phyloP scores from a whole-genome alignment of 2,888 invertebrate species.

The Heliconius ismenius region DNA sequence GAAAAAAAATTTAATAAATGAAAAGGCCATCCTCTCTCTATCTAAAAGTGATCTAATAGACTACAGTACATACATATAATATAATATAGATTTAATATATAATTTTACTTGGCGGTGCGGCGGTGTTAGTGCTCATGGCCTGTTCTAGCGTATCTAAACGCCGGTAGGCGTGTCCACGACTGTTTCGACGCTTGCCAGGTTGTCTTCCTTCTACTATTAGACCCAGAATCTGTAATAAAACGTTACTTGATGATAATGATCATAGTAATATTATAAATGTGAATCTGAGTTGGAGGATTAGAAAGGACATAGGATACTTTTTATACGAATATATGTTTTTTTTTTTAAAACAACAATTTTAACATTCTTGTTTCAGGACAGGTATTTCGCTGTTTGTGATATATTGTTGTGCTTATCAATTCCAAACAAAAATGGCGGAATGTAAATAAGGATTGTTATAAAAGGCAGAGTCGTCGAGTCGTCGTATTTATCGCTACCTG shows the following conservation, averaged over 20 bases:
- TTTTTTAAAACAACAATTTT: too few species aligned
- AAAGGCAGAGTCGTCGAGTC: too few species aligned
- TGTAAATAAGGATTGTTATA: too few species aligned
- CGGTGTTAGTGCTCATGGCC: constrained; percentile 68
- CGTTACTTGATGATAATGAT: not conserved
- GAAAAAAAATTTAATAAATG: not conserved
- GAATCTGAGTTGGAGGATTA: not conserved
- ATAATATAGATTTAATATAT: constrained; percentile 58
- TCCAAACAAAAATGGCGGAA: too few species aligned
- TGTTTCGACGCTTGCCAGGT: constrained; percentile 66
- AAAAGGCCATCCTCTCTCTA: constrained; percentile 1
- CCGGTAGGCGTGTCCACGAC: constrained; percentile 72
- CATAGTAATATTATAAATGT: too few species aligned
- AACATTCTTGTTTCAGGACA: too few species aligned
- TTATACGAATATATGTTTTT: not conserved
- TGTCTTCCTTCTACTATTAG: constrained; percentile 72
- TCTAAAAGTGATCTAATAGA: constrained; percentile 1
- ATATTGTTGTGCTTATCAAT: too few species aligned
- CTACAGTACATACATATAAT: constrained; percentile 1
- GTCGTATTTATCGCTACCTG: too few species aligned
- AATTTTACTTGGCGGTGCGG: constrained; percentile 75
- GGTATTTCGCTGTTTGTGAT: too few species aligned
- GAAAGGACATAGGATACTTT: not conserved
- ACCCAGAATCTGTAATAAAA: constrained; percentile 66
- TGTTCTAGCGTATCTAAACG: constrained; percentile 75